Evolutionary conservation across 2,888 invertebrate genomes (phyloP).

Genomic region (Caenorhabditis afra): DNA sequence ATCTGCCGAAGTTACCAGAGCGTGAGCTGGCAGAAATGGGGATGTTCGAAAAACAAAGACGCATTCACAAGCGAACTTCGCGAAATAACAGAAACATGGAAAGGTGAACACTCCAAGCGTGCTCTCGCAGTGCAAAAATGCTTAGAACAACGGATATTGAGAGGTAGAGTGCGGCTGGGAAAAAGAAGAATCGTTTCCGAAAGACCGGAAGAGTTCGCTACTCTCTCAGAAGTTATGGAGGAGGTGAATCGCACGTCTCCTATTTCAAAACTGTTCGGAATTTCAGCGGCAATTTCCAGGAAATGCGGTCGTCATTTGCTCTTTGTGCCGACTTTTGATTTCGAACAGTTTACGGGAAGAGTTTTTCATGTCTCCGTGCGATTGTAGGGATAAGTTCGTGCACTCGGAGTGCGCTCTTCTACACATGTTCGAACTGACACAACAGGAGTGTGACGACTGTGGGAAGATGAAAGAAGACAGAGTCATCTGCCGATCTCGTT

Average conservation of each 20-base stretch:
- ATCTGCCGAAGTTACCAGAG: too few relatives aligned
- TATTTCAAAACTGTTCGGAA: neutral
- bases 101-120: too few relatives aligned
- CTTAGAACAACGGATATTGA: too few relatives aligned
- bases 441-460: constrained; percentile 12
- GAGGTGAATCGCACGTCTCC: neutral
- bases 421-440: constrained; percentile 5
- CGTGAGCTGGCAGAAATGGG: too few relatives aligned
- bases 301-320: constrained; percentile 2
- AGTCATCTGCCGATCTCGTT: neutral
- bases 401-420: constrained; percentile 28
- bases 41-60: too few relatives aligned
- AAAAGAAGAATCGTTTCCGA: too few relatives aligned
- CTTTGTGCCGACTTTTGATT: constrained; percentile 25
- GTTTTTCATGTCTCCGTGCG: constrained; percentile 14
- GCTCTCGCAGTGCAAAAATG: too few relatives aligned
- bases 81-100: too few relatives aligned
- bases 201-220: neutral
- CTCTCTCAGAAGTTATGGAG: constrained; percentile 5
- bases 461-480: neutral
- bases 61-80: too few relatives aligned
- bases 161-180: too few relatives aligned
- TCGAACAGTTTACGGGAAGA: constrained; percentile 3
- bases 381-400: constrained; percentile 17
- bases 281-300: constrained; percentile 12